These are phyloP conservation scores for Leucophenga varia DNA, from an alignment of 1,140 invertebrate genomes.

Conservation along the genomic window DNA sequence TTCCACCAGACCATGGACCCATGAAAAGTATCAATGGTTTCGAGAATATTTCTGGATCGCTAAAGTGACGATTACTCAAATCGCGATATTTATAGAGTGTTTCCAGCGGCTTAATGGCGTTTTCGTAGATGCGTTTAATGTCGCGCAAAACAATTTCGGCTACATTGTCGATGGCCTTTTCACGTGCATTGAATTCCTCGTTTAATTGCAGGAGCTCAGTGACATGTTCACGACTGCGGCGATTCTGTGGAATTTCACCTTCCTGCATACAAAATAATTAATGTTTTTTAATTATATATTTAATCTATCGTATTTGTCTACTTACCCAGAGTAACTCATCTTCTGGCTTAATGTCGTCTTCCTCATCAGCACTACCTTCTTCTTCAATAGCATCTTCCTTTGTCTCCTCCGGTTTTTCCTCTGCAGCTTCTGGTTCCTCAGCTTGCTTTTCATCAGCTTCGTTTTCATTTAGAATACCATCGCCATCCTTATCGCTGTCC, in stretches of 20 bases:
- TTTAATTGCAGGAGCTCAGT: constrained; percentile 78
- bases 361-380: constrained; percentile 29
- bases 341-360: constrained; percentile 59
- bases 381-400: constrained; percentile 40
- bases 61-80: constrained; percentile 87
- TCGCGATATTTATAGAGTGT: constrained; percentile 88
- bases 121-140: constrained; percentile 84
- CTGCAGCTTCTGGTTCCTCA: constrained; percentile 22
- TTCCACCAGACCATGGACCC: constrained; percentile 95
- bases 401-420: constrained; percentile 21
- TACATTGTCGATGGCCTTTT: constrained; percentile 71
- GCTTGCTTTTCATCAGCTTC: constrained; percentile 17
- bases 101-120: constrained; percentile 87
- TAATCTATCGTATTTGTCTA: not conserved
- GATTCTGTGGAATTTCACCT: constrained; percentile 72
- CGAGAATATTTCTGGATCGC: constrained; percentile 93
- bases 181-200: constrained; percentile 70
- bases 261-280: constrained; percentile 57
- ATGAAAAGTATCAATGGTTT: constrained; percentile 91
- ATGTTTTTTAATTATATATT: too few species aligned
- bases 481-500: constrained; percentile 24
- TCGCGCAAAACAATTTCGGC: constrained; percentile 79
- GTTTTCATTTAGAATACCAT: constrained; percentile 40
- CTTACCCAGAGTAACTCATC: constrained; percentile 64
- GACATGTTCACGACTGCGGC: constrained; percentile 78